phyloP scores from a whole-genome alignment of 2,888 invertebrate species.

The Mythimna pallens region DNA sequence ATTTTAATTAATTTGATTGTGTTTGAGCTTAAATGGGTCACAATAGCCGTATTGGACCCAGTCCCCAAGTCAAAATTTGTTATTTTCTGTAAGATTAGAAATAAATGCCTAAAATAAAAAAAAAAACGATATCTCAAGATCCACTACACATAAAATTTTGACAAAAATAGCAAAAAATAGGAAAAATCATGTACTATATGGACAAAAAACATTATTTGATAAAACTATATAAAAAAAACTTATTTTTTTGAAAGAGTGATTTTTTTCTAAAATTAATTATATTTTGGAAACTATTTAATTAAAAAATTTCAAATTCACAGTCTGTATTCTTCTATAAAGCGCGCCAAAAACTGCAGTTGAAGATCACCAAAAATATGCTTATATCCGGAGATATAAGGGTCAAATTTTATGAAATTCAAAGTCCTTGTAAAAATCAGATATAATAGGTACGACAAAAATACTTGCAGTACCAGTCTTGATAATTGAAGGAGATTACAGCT shows the following conservation, averaged over 20 bases:
- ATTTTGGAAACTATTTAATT: background rate
- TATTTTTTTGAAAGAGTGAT: conserved; percentile 16
- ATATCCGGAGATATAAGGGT: background rate
- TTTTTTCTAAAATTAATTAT: conserved; percentile 28
- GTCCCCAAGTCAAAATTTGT: no score
- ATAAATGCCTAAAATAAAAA: no score
- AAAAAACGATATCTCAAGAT: no score
- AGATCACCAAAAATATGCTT: background rate
- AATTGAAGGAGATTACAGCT: background rate
- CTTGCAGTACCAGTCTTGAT: background rate
- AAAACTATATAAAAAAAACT: no score
- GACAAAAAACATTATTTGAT: no score
- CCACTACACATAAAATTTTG: no score
- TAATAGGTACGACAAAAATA: background rate
- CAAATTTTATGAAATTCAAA: background rate
- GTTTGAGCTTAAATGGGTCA: no score
- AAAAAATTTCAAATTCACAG: conserved; percentile 9
- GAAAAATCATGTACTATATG: background rate
- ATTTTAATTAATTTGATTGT: no score
- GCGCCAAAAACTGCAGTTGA: conserved; percentile 1
- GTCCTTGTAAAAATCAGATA: background rate
- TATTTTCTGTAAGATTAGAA: no score
- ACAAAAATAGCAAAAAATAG: no score
- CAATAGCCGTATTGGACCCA: no score
- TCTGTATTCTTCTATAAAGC: conserved; percentile 56